These are phyloP conservation scores for Semnornis frantzii DNA, from an alignment of 2,113 vertebrate genomes.

Conservation along the genomic window DNA sequence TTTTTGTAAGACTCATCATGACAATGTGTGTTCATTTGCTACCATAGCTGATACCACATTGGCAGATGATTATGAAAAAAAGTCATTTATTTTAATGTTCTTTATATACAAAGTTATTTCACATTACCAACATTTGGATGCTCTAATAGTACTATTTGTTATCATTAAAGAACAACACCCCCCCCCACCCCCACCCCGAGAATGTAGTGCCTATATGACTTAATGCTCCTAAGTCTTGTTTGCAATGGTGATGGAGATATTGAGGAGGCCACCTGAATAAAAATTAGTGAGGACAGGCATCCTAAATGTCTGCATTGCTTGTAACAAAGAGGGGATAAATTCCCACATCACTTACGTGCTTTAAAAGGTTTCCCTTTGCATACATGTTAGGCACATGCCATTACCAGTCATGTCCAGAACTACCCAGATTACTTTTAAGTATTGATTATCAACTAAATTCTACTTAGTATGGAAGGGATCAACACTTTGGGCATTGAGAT, in stretches of 20 bases:
- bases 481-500: background rate
- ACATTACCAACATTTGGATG: constrained; percentile 7
- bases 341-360: background rate
- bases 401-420: background rate
- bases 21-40: background rate
- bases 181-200: no score
- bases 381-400: background rate
- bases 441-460: background rate
- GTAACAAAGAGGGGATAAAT: background rate
- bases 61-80: constrained; percentile 40
- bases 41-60: background rate
- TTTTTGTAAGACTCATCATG: background rate
- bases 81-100: constrained; percentile 55
- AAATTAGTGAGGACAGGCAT: background rate
- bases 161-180: constrained; percentile 42
- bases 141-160: constrained; percentile 60
- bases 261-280: background rate
- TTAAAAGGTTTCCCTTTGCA: background rate
- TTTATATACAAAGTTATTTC: constrained; percentile 61
- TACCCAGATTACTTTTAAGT: background rate
- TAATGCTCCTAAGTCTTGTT: constrained; percentile 32
- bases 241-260: background rate
- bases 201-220: constrained; percentile 59
- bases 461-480: background rate
- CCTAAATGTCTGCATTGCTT: background rate